phyloP scores from a whole-genome alignment of 1,140 invertebrate genomes.

The Harpegnathos saltator region DNA sequence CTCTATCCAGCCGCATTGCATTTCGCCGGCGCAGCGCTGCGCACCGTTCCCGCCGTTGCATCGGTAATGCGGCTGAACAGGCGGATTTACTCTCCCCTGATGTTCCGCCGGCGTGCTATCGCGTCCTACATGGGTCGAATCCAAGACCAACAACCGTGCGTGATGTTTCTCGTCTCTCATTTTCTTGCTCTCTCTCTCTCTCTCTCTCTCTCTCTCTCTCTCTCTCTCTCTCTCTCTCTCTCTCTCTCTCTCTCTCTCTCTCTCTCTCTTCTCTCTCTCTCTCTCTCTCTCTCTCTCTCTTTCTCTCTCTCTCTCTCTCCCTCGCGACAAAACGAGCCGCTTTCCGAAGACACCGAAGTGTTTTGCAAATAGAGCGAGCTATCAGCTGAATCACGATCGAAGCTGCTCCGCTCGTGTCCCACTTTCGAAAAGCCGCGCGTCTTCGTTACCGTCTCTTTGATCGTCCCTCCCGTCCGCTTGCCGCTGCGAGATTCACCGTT shows the following conservation, averaged over 20 bases:
- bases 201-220: too few relatives aligned
- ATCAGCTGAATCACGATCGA: too few relatives aligned
- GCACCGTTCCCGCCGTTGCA: constrained; percentile 26
- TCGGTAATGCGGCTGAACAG: constrained; percentile 49
- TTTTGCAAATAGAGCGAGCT: too few relatives aligned
- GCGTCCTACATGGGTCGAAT: background rate
- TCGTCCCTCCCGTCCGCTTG: background rate
- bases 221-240: too few relatives aligned
- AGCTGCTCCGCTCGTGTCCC: background rate
- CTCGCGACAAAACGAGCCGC: too few relatives aligned
- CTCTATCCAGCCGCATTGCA: constrained; percentile 26
- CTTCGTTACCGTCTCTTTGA: too few relatives aligned
- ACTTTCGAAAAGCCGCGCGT: background rate
- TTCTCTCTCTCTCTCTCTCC: too few relatives aligned
- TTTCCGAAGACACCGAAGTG: too few relatives aligned
- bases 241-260: background rate
- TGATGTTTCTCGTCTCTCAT: background rate
- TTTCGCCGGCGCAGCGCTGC: constrained; percentile 38
- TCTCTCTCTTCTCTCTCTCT: too few relatives aligned
- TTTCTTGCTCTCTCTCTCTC: background rate
- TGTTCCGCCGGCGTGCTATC: background rate
- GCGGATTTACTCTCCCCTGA: constrained; percentile 44
- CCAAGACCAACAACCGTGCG: background rate
- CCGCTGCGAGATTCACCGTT: too few relatives aligned
- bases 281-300: too few relatives aligned